Evolutionary conservation across 2,888 invertebrate genomes (phyloP), one percentile per base, ranked within the genome.

Genomic region (Chymomyza procnemis): DNA sequence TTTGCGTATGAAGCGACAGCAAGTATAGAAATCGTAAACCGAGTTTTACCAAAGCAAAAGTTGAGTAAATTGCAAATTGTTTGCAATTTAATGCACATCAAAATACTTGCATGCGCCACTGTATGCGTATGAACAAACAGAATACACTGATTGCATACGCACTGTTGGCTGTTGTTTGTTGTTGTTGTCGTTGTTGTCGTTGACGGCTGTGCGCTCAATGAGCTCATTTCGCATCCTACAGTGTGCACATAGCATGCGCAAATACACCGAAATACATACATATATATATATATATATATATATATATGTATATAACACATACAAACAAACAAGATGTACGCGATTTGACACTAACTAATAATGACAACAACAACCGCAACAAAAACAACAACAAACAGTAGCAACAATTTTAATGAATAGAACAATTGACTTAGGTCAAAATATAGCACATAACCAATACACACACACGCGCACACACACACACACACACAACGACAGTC

Each of bases 41-140:
- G n/a, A n/a, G n/a, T n/a, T n/a, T n/a, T n/a, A n/a, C n/a, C n/a
- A n/a, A n/a, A n/a, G n/a, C n/a, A n/a, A n/a, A n/a, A n/a, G n/a
- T n/a, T n/a, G n/a, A n/a, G n/a, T n/a, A n/a, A n/a, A n/a, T n/a
- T n/a, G n/a, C n/a, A n/a, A n/a, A n/a, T n/a, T n/a, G n/a, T n/a
- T n/a, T n/a, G n/a, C n/a, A n/a, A n/a, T n/a, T n/a, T n/a, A n/a
- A n/a, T n/a, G n/a, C n/a, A n/a, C n/a, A n/a, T n/a, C n/a, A n/a
- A n/a, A n/a, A n/a, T n/a, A n/a, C n/a, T n/a, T n/a, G n/a, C n/a
- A n/a, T n/a, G n/a, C n/a, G n/a, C n/a, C n/a, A n/a, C n/a, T n/a
- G n/a, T 12, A 41, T 41, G 67, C 69, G 71, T 71, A 73, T 76
- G 55, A 58, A 50, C 16, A n/a, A 19, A 54, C 34, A 41, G 12